Base-by-base conservation (phyloP, 2,797 vertebrate genomes). In the Gymnopithys bicolor region DNA sequence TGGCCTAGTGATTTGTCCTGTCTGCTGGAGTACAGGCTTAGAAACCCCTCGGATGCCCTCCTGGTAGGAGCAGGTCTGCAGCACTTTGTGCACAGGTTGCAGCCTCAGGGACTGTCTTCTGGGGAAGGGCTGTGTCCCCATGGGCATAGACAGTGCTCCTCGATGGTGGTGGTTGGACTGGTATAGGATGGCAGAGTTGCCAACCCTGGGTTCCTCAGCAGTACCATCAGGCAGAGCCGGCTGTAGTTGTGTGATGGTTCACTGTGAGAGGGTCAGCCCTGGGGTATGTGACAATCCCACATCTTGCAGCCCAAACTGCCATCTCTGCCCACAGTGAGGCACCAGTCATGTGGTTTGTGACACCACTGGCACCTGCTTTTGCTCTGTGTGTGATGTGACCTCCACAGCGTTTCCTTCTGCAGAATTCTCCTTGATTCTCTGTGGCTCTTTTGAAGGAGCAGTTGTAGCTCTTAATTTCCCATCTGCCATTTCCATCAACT, bases 41-140 rank as follows among this genome's bases (percentile, higher is more conserved):
- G 41, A 59, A 84, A 55, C 11, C 7, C 27, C 66, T n/a, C 0
- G 0, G 30, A 21, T 0, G 1, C 1, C 1, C 46, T 77, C 48
- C 66, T 35, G 71, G 59, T 23, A 75, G 75, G 25, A 58, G 7
- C 25, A 45, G 35, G 21, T 39, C 27, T 63, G 67, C 45, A 77
- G 73, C 23, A 63, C 37, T n/a, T 41, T 2, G 49, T 19, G 49
- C 19, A 10, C n/a, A 53, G 49, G 41, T 39, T 43, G 28, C 39
- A 64, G 67, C 56, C 35, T 18, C 67, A 37, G 49, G 58, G 80
- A 7, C 43, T 14, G 51, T 35, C 19, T 51, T 35, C 23, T 3
- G 1, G 3, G 33, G 18, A 43, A 58, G 55, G 15, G 49, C 22
- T 33, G 39, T 35, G 45, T n/a, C 52, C 33, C 66, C 21, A 5